Conservation (phyloP, 2,113 vertebrate species). For the Eubucco bourcierii region DNA sequence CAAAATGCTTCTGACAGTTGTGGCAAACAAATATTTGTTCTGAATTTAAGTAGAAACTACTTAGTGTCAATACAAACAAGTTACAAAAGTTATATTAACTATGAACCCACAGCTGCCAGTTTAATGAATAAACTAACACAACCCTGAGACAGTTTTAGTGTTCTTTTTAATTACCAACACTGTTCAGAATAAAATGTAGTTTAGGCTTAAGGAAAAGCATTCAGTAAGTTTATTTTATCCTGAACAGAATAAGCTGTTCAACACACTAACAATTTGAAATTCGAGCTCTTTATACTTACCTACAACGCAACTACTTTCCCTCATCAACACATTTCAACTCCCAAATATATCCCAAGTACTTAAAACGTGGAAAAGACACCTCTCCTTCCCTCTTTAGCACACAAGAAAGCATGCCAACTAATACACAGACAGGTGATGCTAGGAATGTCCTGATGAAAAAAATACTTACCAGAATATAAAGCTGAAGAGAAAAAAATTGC, state of each 20-base stretch:
- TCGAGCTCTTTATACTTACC: background rate
- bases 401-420: background rate
- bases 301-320: background rate
- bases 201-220: background rate
- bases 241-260: background rate
- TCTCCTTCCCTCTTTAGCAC: background rate
- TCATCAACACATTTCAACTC: background rate
- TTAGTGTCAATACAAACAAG: background rate
- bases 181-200: background rate
- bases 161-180: background rate
- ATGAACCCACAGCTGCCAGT: background rate
- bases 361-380: background rate
- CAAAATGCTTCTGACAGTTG: conserved; percentile 78
- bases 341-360: background rate
- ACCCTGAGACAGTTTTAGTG: background rate
- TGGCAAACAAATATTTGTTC: conserved; percentile 68
- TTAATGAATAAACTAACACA: background rate
- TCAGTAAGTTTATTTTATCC: background rate
- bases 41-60: background rate
- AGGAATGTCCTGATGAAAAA: background rate
- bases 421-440: background rate
- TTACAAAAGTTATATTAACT: background rate
- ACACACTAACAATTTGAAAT: background rate
- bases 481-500: background rate
- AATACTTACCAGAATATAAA: background rate